Base-by-base conservation (phyloP, 2,888 invertebrate genomes). In the Limnephilus lunatus region DNA sequence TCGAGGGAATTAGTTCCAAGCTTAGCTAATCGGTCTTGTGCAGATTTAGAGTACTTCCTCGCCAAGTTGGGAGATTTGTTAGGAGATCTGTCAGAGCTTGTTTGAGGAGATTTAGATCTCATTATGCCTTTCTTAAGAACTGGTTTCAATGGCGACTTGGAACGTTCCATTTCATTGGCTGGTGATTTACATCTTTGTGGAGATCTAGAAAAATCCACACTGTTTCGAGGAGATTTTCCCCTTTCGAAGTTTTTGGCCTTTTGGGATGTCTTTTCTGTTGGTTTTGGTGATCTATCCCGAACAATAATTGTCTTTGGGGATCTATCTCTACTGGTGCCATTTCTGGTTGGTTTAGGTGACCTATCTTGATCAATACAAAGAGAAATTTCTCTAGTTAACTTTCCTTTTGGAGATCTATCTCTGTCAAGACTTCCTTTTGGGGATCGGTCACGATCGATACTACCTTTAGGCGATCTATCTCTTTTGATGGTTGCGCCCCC, bases 231-330 rank as follows among this genome's bases (percentile, higher is more conserved):
- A n/a, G 93, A 93, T 89, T 92, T 93, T 1, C 95, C 95, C 92
- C 97, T 96, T 94, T 97, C 97, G 48, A 97, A 96, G 88, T 81
- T 91, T 90, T 93, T 93, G 15, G 90, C 85, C 7, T 92, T 92
- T 86, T 92, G 93, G 15, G 85, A 85, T 14, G 91, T 83, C 25
- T 87, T 87, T 19, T 91, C 92, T 30, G 96, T 97, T 92, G 96
- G 96, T 12, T 96, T 96, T n/a, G 97, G 97, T 0, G 97, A 97
- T 15, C 95, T 95, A 1, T 95, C 95, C 92, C 97, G 96, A 94
- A 97, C 97, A 91, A 97, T 96, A 94, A 97, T 97, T 85, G 81
- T 90, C 90, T 92, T 93, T 19, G 93, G 92, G 68, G 93, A 92
- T 39, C 90, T 92, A 11, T 91, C 91, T 85, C 91, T 81, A 94